Percentiles rank a stretch among this genome's conserved stretches.
Evolutionary conservation across 2,888 invertebrate genomes (phyloP).

Genomic region (Nomada fabriciana): DNA sequence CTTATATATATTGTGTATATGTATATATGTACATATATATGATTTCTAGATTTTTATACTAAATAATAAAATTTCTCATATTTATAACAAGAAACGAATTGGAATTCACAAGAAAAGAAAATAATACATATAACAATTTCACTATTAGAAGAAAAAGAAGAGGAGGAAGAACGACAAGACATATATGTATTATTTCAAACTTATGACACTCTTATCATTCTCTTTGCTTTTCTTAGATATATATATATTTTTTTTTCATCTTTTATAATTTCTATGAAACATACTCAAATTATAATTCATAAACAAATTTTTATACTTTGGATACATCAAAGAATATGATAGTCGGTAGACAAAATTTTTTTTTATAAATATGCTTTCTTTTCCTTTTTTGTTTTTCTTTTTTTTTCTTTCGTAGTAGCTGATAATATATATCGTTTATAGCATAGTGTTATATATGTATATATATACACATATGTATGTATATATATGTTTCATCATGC

Average conservation of each 20-base stretch:
- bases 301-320: conserved; percentile 57
- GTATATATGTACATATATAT: conserved; percentile 21
- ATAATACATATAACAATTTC: conserved; percentile 41
- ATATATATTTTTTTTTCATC: conserved; percentile 29
- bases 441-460: background rate
- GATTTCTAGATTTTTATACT: conserved; percentile 69
- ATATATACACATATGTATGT: conserved; percentile 7
- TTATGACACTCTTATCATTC: conserved; percentile 27
- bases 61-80: conserved; percentile 67
- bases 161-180: background rate
- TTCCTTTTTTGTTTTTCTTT: conserved; percentile 28
- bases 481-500: conserved; percentile 52
- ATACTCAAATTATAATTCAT: conserved; percentile 54
- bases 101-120: conserved; percentile 36
- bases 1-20: background rate
- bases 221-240: conserved; percentile 33
- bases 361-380: conserved; percentile 55
- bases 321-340: conserved; percentile 59
- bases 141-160: conserved; percentile 2
- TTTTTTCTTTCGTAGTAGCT: conserved; percentile 42
- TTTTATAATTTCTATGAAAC: conserved; percentile 47
- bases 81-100: conserved; percentile 47
- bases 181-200: conserved; percentile 44
- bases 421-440: conserved; percentile 37
- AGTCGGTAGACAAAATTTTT: conserved; percentile 48